Evolutionary conservation across 2,113 vertebrate genomes (phyloP).

Genomic region (Megaceryle maxima): DNA sequence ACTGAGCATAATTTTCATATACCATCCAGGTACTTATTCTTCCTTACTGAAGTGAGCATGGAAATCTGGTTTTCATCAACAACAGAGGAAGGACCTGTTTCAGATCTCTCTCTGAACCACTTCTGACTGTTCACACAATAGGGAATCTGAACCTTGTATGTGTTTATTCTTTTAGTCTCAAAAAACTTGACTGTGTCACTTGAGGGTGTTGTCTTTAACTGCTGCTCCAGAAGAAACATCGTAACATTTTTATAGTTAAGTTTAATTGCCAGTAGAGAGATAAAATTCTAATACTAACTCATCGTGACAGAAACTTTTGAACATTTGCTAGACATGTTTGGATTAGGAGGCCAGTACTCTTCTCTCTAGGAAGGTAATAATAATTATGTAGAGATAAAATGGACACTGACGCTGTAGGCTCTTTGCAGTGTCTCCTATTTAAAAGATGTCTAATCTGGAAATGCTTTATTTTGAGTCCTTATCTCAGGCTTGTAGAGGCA

Average conservation of each 20-base stretch:
- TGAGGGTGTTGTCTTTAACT: neutral
- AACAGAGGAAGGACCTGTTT: neutral
- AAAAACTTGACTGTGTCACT: neutral
- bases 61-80: neutral
- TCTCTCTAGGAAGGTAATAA: neutral
- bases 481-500: neutral
- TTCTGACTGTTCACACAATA: neutral
- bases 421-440: neutral
- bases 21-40: neutral
- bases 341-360: neutral
- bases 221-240: neutral
- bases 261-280: neutral
- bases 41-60: neutral
- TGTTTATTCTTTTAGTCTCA: neutral
- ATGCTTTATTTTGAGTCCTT: neutral
- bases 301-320: neutral
- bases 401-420: neutral
- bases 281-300: neutral
- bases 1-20: neutral
- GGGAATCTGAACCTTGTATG: neutral
- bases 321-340: neutral
- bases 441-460: neutral
- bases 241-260: neutral
- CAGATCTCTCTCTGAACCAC: neutral
- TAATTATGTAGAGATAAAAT: neutral